Percentiles rank a stretch among this genome's conserved stretches.
Conservation (phyloP, 2,113 vertebrate species). For the Limanda limanda region DNA sequence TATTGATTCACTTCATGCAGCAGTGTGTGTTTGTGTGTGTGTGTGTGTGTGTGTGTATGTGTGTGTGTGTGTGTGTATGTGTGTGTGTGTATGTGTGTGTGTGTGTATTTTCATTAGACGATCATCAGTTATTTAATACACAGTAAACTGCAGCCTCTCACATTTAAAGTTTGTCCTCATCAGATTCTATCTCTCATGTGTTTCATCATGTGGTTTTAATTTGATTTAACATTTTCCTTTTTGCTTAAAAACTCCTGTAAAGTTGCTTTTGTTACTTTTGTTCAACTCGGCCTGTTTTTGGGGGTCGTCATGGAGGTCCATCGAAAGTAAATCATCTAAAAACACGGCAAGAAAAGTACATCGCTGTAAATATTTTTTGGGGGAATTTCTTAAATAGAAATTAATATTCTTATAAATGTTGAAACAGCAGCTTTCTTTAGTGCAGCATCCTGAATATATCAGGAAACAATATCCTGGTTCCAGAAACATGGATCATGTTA, state of each 20-base stretch:
- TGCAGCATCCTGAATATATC: too few species aligned
- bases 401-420: too few species aligned
- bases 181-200: neutral
- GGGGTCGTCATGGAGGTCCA: conserved; percentile 3
- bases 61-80: too few species aligned
- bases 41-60: too few species aligned
- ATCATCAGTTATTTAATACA: neutral
- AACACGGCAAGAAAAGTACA: neutral
- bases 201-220: neutral
- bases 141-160: neutral
- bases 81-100: neutral
- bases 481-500: too few species aligned
- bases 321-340: neutral
- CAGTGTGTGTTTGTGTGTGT: too few species aligned
- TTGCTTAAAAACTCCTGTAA: neutral
- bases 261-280: neutral
- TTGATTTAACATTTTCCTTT: neutral
- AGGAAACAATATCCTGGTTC: too few species aligned
- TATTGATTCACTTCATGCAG: too few species aligned
- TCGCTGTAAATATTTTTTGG: neutral
- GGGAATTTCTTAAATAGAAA: too few species aligned
- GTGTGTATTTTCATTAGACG: neutral
- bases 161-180: neutral
- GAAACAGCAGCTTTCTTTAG: too few species aligned
- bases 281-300: neutral